Base-by-base conservation (phyloP, 1,140 invertebrate genomes). In the Dendroctonus valens region DNA sequence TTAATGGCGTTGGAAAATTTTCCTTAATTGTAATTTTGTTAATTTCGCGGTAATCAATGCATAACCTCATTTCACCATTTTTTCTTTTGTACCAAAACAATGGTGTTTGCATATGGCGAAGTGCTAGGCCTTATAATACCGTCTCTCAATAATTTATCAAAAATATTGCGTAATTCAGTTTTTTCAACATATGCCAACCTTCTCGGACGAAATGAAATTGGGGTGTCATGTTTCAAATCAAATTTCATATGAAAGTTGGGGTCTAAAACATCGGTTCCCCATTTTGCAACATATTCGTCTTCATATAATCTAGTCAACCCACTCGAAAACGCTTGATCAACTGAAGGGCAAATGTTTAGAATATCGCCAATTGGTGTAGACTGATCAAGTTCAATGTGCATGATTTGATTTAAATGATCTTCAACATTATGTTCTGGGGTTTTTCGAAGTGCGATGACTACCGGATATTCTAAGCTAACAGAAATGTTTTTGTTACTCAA, bases 1-100 rank as follows among this genome's bases (percentile, higher is more conserved):
- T 79, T 14, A 74, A 54, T 5, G 80, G 79, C 7, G 83, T 68
- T 6, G 81, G 81, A 67, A 76, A 83, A 1, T 68, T 59, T 51
- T 79, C 76, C 15, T 69, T 69, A 11, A 75, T 69, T 0, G 77
- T 77, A 6, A 76, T 68, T 0, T 66, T 39, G 50, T 79, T 80
- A 0, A 79, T 48, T 14, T 69, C 70, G n/a, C 78, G 44, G 53
- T 75, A 77, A 59, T 80, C 77, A 1, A 78, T 71, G 68, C 78
- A 80, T 37, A 80, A 71, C 46, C 0, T 53, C 6, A 15, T 67
- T 6, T 15, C 59, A 37, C 72, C 73, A 60, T 77, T 69, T 50
- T n/a, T 72, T 73, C 52, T 80, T 80, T 5, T 69, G 70, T 4
- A 79, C 77, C 59, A 79, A 69, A 0, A 80, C 72, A 1, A 78